Conservation (phyloP, 2,797 vertebrate genomes). For the Pachyuromys duprasi region DNA sequence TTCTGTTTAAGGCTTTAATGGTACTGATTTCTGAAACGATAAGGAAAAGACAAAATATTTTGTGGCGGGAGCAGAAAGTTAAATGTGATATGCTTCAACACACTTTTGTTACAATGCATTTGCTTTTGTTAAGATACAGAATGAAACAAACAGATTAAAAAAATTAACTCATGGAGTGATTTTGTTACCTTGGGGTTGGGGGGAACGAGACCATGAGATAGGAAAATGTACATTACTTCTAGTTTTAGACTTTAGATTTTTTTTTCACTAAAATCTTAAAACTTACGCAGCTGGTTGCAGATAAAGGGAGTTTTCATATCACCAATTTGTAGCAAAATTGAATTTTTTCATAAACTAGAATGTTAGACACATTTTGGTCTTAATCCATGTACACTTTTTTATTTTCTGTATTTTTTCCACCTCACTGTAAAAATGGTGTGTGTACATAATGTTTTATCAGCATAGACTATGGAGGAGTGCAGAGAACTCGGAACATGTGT, state of each 20-base stretch:
- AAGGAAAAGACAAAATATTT: slow-evolving; percentile 93
- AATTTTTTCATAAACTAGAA: slow-evolving; percentile 93
- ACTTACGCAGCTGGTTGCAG: slow-evolving; percentile 97
- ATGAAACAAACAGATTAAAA: slow-evolving; percentile 84
- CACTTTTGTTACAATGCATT: slow-evolving; percentile 94
- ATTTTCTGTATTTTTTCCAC: slow-evolving; percentile 95
- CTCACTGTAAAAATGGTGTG: slow-evolving; percentile 98
- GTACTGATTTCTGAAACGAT: slow-evolving; percentile 99
- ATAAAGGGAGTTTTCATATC: slow-evolving; percentile 97
- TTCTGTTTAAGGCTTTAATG: slow-evolving; percentile 99
- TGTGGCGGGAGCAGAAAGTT: slow-evolving; percentile 90
- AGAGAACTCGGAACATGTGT: slow-evolving; percentile 97
- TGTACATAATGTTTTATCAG: slow-evolving; percentile 99
- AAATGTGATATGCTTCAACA: slow-evolving; percentile 95
- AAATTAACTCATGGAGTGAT: slow-evolving; percentile 90
- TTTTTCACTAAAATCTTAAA: slow-evolving; percentile 94
- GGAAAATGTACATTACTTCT: slow-evolving; percentile 95
- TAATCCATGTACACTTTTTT: slow-evolving; percentile 95
- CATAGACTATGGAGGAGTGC: slow-evolving; percentile 97
- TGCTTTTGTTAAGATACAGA: slow-evolving; percentile 94
- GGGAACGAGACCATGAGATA: slow-evolving; percentile 88
- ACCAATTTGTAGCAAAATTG: slow-evolving; percentile 95
- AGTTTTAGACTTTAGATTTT: slow-evolving; percentile 92
- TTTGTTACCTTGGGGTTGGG: slow-evolving; percentile 88
- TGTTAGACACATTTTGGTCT: slow-evolving; percentile 96